Evolutionary conservation across 64 coral and sea anemone genomes (phyloP).

Genomic region (Orbicella faveolata): DNA sequence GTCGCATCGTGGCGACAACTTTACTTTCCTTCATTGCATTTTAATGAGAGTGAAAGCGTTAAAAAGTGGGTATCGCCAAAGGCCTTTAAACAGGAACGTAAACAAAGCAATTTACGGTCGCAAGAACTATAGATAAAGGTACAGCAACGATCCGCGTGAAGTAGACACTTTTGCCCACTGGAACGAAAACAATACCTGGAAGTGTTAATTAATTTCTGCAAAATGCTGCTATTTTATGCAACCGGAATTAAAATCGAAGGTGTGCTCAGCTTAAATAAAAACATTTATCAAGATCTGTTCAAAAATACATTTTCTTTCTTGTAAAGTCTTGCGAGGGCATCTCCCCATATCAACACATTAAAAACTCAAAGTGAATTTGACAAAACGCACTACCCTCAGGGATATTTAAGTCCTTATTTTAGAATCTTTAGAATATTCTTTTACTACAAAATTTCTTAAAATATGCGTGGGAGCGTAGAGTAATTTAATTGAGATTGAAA

Average conservation of each 20-base stretch:
- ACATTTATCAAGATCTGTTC: neutral
- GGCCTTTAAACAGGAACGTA: slow-evolving; percentile 3
- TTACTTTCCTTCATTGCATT: slow-evolving; percentile 10
- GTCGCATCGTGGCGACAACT: neutral
- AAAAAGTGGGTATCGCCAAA: slow-evolving; percentile 25
- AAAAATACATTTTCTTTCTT: neutral
- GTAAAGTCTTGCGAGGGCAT: neutral
- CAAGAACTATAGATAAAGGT: neutral
- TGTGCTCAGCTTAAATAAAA: neutral
- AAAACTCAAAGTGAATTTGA: neutral
- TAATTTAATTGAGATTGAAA: neutral
- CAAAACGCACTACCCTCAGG: neutral
- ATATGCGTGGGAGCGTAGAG: neutral
- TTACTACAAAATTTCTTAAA: neutral
- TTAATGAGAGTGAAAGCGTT: slow-evolving; percentile 4
- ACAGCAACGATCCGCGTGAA: neutral
- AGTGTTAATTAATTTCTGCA: slow-evolving; percentile 28
- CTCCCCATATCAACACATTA: too few relatives aligned
- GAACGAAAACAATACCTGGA: neutral
- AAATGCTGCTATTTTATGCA: neutral
- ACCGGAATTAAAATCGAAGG: slow-evolving; percentile 18
- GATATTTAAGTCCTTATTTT: neutral
- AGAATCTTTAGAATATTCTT: neutral
- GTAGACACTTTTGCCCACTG: neutral
- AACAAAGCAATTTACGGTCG: slow-evolving; percentile 26